These are phyloP conservation scores for Crypturellus tataupa DNA, from an alignment of 2,797 vertebrate genomes.

Conservation along the genomic window DNA sequence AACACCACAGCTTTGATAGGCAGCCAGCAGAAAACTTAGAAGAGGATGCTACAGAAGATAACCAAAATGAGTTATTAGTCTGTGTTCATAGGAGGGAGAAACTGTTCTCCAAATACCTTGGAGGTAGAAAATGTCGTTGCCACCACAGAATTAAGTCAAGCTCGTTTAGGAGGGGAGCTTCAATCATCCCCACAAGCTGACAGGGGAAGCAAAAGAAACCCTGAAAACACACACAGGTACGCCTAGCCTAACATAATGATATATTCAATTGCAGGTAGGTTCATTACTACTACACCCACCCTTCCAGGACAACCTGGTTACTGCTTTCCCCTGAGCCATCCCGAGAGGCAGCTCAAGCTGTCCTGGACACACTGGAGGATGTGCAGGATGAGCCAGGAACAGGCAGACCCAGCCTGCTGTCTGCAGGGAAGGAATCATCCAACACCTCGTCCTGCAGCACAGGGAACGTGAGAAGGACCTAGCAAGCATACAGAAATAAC, in stretches of 20 bases:
- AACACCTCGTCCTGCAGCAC: neutral
- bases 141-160: neutral
- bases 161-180: neutral
- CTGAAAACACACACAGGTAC: neutral
- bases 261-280: neutral
- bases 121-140: accelerated
- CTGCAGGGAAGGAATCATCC: neutral
- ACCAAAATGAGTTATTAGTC: neutral
- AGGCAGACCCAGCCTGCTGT: neutral
- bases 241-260: neutral
- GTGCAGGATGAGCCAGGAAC: neutral
- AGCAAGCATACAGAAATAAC: neutral
- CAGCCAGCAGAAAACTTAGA: neutral
- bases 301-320: neutral
- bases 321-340: neutral
- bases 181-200: neutral
- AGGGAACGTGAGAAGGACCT: neutral
- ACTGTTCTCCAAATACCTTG: neutral
- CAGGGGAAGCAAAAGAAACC: neutral
- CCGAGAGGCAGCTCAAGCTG: neutral
- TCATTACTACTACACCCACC: neutral
- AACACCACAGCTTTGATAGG: neutral
- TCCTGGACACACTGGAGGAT: neutral
- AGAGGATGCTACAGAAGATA: neutral
- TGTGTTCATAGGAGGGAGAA: neutral